phyloP scores from a whole-genome alignment of 2,888 invertebrate species.

The Cryptus armator region DNA sequence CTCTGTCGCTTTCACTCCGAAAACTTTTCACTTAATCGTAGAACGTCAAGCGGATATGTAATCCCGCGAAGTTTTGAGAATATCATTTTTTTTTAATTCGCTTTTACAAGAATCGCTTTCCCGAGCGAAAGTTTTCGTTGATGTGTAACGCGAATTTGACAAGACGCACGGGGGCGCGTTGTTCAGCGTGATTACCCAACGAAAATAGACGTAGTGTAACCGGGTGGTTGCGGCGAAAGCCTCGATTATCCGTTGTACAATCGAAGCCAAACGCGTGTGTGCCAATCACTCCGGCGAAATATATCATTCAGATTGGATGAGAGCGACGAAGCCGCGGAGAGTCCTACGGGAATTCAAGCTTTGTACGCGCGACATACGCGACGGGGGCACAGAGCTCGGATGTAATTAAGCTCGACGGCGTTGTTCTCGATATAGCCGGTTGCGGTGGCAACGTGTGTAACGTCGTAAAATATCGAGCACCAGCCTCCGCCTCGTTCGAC shows the following conservation, averaged over 20 bases:
- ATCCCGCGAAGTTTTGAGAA: constrained; percentile 15
- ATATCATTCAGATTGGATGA: constrained; percentile 30
- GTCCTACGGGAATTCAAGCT: background rate
- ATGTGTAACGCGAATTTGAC: no score
- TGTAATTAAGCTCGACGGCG: background rate
- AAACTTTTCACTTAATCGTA: constrained; percentile 47
- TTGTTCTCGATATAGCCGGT: background rate
- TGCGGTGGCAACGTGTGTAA: constrained; percentile 12
- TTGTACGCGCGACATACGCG: background rate
- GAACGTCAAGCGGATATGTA: background rate
- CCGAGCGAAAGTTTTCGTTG: no score
- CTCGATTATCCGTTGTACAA: constrained; percentile 7
- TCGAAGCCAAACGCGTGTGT: background rate
- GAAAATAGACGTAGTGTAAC: constrained; percentile 26
- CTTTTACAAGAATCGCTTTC: background rate
- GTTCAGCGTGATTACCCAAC: constrained; percentile 39
- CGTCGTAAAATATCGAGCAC: constrained; percentile 2
- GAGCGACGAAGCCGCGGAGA: background rate
- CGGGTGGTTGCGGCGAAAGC: background rate
- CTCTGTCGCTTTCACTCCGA: background rate
- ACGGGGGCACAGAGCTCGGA: background rate
- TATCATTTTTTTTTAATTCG: constrained; percentile 1
- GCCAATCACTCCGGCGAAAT: constrained; percentile 16
- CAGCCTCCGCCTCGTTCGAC: background rate
- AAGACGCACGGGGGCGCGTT: constrained; percentile 7